Evolutionary conservation across 2,888 invertebrate species (phyloP).

Genomic region (Cheilosia variabilis): DNA sequence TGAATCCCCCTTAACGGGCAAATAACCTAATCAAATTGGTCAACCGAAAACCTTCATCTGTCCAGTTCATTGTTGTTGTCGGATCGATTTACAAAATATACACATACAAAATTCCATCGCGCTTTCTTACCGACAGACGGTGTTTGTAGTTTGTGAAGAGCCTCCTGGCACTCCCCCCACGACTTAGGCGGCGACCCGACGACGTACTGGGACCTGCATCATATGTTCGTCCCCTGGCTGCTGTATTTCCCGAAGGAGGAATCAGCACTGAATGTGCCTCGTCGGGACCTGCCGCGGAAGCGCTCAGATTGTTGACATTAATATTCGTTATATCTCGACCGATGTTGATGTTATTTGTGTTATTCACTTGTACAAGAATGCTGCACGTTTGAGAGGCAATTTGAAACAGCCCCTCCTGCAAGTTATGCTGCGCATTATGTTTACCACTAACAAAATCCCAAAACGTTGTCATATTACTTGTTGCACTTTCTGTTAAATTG

Average conservation of each 20-base stretch:
- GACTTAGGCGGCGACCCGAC: constrained; percentile 57
- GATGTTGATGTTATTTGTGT: constrained; percentile 90
- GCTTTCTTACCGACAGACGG: constrained; percentile 86
- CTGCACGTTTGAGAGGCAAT: constrained; percentile 92
- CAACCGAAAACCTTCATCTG: constrained; percentile 17
- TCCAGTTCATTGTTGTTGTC: constrained; percentile 28
- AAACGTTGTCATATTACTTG: constrained; percentile 85
- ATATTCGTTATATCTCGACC: constrained; percentile 87
- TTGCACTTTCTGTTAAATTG: constrained; percentile 38
- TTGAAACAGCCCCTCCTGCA: constrained; percentile 91
- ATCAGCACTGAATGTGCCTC: constrained; percentile 85
- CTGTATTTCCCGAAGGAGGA: constrained; percentile 83
- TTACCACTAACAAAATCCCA: constrained; percentile 85
- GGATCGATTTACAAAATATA: constrained; percentile 40
- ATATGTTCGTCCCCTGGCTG: constrained; percentile 26
- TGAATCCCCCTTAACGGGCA: not conserved
- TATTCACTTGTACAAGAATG: constrained; percentile 90
- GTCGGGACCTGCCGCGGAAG: constrained; percentile 74
- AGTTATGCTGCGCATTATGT: constrained; percentile 85
- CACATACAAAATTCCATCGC: constrained; percentile 8
- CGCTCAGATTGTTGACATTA: constrained; percentile 84
- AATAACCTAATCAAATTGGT: not conserved
- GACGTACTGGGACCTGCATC: constrained; percentile 46
- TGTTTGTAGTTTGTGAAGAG: constrained; percentile 86
- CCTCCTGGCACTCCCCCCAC: constrained; percentile 79